These are phyloP conservation scores for Eunapius fragilis DNA, from an alignment of 37 sponge, comb jelly and placozoan species.

Conservation along the genomic window DNA sequence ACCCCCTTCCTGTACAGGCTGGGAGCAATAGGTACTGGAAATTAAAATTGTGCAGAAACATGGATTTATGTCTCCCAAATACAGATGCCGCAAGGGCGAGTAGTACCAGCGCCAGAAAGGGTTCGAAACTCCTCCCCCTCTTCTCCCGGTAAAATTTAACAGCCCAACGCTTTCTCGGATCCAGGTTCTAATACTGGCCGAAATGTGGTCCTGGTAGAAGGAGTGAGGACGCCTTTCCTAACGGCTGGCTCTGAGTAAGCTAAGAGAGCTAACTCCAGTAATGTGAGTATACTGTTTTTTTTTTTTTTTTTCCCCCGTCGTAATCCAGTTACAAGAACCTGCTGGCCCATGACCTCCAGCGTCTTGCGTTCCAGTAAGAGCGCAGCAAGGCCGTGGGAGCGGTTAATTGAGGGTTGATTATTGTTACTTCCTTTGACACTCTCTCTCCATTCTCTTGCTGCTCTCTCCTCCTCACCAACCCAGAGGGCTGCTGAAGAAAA, in stretches of 20 bases:
- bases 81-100: neutral
- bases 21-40: neutral
- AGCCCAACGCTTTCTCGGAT: neutral
- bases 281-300: neutral
- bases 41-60: neutral
- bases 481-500: constrained; percentile 41
- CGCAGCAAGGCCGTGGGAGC: constrained; percentile 1
- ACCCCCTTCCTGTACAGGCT: neutral
- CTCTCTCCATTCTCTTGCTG: neutral
- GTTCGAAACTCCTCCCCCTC: neutral
- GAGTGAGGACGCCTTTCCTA: constrained; percentile 95
- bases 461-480: neutral
- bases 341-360: constrained; percentile 83
- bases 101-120: neutral
- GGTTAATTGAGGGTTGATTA: neutral
- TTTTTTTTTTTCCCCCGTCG: neutral
- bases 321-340: constrained; percentile 81
- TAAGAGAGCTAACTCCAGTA: neutral
- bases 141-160: neutral
- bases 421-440: neutral
- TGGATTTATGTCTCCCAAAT: neutral
- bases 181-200: constrained; percentile 2
- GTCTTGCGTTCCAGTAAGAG: constrained; percentile 80
- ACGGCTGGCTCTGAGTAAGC: constrained; percentile 83
- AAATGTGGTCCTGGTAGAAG: constrained; percentile 95